These are phyloP conservation scores for Phylloscopus collybita DNA, from an alignment of 2,797 vertebrate genomes.

Conservation along the genomic window DNA sequence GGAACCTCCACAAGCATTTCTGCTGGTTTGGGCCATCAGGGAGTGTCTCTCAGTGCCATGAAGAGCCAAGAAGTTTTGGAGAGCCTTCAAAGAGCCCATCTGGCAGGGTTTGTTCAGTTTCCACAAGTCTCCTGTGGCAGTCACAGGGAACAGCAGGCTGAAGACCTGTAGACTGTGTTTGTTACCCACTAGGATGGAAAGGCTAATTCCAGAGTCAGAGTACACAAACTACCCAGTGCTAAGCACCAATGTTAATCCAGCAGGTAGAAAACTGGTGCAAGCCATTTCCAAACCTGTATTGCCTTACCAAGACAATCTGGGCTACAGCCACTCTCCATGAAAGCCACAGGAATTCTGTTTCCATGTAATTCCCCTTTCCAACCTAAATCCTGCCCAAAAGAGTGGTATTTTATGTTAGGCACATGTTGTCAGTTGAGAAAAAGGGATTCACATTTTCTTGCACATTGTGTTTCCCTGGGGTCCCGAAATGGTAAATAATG, in stretches of 20 bases:
- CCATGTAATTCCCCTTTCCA: background rate
- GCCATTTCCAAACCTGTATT: background rate
- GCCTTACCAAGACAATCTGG: background rate
- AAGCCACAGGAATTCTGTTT: background rate
- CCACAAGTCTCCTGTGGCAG: background rate
- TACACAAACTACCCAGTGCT: background rate
- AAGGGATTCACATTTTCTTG: background rate
- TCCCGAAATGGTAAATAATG: background rate
- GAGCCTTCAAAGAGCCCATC: background rate
- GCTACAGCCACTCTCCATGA: background rate
- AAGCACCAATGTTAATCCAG: background rate
- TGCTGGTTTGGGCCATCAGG: background rate
- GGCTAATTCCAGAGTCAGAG: background rate
- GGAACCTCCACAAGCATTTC: background rate
- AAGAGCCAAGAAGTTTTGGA: background rate
- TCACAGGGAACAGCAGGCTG: background rate
- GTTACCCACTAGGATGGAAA: background rate
- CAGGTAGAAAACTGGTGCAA: background rate
- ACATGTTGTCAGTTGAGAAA: background rate
- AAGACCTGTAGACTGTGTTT: rapidly evolving
- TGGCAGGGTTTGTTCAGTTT: background rate
- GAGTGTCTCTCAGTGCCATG: background rate
- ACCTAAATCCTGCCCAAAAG: background rate
- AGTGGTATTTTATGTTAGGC: background rate
- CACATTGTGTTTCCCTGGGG: background rate